Evolutionary conservation across 2,113 vertebrate species (phyloP).

Genomic region (Neotragus pygmaeus): DNA sequence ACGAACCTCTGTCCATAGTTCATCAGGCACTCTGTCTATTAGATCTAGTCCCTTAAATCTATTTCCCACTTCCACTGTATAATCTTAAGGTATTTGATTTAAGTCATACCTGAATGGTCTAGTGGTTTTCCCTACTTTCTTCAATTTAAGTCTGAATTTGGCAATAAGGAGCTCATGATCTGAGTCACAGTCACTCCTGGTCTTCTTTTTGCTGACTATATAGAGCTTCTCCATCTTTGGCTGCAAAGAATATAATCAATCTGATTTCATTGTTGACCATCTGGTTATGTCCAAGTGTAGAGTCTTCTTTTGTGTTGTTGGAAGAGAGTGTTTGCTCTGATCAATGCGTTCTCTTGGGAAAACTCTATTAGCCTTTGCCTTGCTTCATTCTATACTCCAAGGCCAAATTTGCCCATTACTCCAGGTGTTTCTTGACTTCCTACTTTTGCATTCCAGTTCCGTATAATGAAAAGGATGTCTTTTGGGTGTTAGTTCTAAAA

Average conservation of each 20-base stretch:
- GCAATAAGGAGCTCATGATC: neutral
- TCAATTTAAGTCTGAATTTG: neutral
- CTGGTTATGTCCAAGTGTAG: neutral
- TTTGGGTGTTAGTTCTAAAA: neutral
- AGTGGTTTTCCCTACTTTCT: neutral
- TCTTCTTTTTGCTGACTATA: neutral
- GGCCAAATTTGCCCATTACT: neutral
- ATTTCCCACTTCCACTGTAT: neutral
- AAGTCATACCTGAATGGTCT: neutral
- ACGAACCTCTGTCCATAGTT: neutral
- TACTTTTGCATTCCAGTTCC: neutral
- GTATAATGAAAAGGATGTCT: neutral
- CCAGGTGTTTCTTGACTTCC: neutral
- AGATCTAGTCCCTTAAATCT: neutral
- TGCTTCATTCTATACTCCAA: neutral
- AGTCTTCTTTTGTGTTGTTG: neutral
- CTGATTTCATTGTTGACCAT: neutral
- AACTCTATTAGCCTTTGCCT: neutral
- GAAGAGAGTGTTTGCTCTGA: neutral
- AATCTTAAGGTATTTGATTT: neutral
- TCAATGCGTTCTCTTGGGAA: neutral
- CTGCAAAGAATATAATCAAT: neutral
- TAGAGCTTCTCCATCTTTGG: neutral
- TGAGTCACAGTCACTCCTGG: neutral
- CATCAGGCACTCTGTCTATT: neutral